A percentile compares a stretch with the other conserved stretches of the same genome.
These are phyloP conservation scores for Chironex yamaguchii DNA, from an alignment of 30 jellyfish, hydroid and myxozoan species.

Conservation along the genomic window DNA sequence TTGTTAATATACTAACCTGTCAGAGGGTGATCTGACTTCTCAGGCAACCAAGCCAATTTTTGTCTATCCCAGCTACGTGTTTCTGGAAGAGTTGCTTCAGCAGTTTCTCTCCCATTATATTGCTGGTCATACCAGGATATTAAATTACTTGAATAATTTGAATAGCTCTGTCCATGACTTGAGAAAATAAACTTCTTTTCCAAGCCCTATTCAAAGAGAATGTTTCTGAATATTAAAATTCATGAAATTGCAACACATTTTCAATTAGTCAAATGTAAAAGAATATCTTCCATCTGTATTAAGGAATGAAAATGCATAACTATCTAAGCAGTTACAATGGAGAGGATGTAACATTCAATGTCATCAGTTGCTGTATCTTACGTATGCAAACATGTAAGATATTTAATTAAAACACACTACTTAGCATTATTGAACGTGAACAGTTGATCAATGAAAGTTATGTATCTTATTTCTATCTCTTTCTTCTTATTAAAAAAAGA, in stretches of 20 bases:
- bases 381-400: no score
- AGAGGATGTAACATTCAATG: no score
- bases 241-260: background rate
- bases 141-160: conserved; percentile 72
- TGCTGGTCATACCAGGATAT: conserved; percentile 97
- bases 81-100: conserved; percentile 71
- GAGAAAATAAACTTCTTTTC: conserved; percentile 84
- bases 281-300: no score
- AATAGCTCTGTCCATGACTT: conserved; percentile 69
- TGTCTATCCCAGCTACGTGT: conserved; percentile 89
- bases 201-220: conserved; percentile 89
- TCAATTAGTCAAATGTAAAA: no score
- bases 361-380: no score
- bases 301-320: no score
- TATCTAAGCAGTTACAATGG: no score
- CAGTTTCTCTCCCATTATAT: conserved; percentile 79
- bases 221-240: background rate
- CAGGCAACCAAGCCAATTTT: conserved; percentile 92
- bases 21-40: conserved; percentile 87
- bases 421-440: no score
- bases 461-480: no score
- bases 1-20: conserved; percentile 86
- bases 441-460: no score
- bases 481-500: no score
- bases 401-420: no score